Evolutionary conservation across 1,140 invertebrate genomes (phyloP).

Genomic region (Papilio helenus): DNA sequence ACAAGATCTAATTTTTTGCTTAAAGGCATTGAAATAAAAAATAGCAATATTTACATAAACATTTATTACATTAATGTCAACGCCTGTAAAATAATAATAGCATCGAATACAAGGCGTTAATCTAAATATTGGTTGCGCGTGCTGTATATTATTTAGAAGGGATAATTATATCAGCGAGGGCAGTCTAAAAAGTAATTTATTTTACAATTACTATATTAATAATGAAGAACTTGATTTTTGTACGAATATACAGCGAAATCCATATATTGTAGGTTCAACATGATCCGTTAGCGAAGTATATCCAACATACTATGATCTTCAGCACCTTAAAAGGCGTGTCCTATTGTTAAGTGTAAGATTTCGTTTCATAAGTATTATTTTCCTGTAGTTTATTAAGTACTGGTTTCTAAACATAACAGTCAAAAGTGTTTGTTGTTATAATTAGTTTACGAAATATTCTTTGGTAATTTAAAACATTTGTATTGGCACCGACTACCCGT

Average conservation of each 20-base stretch:
- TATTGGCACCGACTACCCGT: too few relatives aligned
- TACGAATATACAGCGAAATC: neutral
- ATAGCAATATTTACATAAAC: too few relatives aligned
- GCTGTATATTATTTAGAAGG: neutral
- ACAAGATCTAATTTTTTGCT: too few relatives aligned
- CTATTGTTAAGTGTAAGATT: too few relatives aligned
- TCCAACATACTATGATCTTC: neutral
- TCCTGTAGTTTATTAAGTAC: too few relatives aligned
- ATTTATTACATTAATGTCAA: neutral
- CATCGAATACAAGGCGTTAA: neutral
- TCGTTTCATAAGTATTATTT: too few relatives aligned
- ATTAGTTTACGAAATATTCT: too few relatives aligned
- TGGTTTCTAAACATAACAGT: too few relatives aligned
- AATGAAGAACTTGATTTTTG: neutral
- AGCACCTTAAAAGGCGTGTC: neutral
- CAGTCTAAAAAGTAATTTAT: neutral
- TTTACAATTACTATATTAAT: neutral
- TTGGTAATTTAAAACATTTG: too few relatives aligned
- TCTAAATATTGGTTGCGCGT: neutral
- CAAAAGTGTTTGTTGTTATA: too few relatives aligned
- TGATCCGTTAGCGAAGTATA: neutral
- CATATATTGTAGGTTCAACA: too few relatives aligned
- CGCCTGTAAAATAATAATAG: constrained; percentile 2
- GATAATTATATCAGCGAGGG: neutral
- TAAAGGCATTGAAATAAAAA: too few relatives aligned